These are phyloP conservation scores for Holacanthella duospinosa DNA, from an alignment of 2,888 invertebrate species.

Conservation along the genomic window DNA sequence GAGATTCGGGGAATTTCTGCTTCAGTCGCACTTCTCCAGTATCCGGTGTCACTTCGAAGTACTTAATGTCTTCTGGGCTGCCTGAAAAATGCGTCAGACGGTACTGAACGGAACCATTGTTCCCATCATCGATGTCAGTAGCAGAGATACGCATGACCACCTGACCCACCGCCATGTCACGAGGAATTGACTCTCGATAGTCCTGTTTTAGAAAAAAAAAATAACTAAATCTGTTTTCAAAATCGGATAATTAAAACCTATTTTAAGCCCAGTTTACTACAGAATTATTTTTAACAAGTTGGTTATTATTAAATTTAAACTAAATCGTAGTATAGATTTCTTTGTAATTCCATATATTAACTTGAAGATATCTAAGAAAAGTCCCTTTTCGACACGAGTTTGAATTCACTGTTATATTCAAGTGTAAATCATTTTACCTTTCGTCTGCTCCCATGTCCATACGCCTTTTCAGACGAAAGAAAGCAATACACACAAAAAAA, in stretches of 20 bases:
- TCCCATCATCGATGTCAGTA: conserved; percentile 81
- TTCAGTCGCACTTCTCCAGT: conserved; percentile 73
- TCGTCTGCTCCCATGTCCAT: conserved; percentile 17
- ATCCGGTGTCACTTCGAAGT: conserved; percentile 68
- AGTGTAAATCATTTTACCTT: background rate
- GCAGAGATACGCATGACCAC: conserved; percentile 84
- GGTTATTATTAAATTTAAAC: too few relatives aligned
- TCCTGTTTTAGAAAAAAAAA: conserved; percentile 44
- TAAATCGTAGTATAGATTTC: too few relatives aligned
- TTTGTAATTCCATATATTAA: too few relatives aligned
- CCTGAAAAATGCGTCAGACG: conserved; percentile 41
- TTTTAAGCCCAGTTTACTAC: conserved; percentile 43
- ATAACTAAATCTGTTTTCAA: background rate
- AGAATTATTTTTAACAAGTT: conserved; percentile 40
- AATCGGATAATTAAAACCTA: background rate
- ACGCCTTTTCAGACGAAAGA: conserved; percentile 20
- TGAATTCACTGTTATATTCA: background rate
- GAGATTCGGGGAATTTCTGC: conserved; percentile 49
- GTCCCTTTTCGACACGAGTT: too few relatives aligned
- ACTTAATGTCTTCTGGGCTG: conserved; percentile 48
- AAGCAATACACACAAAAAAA: background rate
- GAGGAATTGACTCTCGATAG: conserved; percentile 66
- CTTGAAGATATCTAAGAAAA: too few relatives aligned
- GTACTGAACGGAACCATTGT: conserved; percentile 76
- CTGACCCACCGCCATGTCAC: conserved; percentile 58